A percentile compares a stretch with the other conserved stretches of the same genome.
Conservation (phyloP, 2,888 invertebrate species). For the Rhagonycha fulva region DNA sequence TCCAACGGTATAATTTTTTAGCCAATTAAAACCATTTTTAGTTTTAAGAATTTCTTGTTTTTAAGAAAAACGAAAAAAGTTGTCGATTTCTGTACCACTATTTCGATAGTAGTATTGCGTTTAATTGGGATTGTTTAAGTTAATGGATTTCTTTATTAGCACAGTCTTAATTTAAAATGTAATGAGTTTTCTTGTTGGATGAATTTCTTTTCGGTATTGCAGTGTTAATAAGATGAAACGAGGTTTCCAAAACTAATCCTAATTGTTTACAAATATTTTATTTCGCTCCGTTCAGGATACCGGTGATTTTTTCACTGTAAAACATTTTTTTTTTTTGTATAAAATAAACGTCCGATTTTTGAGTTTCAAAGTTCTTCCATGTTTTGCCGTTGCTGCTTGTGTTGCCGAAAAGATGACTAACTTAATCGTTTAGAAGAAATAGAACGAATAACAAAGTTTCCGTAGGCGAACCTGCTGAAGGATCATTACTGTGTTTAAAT, state of each 20-base stretch:
- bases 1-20: conserved; percentile 23
- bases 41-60: background rate
- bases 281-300: background rate
- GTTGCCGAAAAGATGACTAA: too few species aligned
- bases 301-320: too few species aligned
- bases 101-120: background rate
- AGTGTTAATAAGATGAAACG: background rate
- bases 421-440: too few species aligned
- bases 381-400: too few species aligned
- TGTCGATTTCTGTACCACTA: background rate
- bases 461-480: too few species aligned
- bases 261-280: background rate
- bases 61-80: background rate
- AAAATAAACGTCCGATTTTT: too few species aligned
- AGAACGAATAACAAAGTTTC: too few species aligned
- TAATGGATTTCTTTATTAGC: background rate
- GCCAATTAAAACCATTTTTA: conserved; percentile 20
- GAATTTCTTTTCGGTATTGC: background rate
- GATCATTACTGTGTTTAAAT: too few species aligned
- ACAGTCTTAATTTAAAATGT: background rate
- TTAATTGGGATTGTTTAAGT: background rate
- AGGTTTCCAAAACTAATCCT: background rate
- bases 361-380: too few species aligned
- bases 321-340: too few species aligned
- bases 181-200: background rate